Evolutionary conservation across 1,140 invertebrate genomes (phyloP).

Genomic region (Campoletis sonorensis): DNA sequence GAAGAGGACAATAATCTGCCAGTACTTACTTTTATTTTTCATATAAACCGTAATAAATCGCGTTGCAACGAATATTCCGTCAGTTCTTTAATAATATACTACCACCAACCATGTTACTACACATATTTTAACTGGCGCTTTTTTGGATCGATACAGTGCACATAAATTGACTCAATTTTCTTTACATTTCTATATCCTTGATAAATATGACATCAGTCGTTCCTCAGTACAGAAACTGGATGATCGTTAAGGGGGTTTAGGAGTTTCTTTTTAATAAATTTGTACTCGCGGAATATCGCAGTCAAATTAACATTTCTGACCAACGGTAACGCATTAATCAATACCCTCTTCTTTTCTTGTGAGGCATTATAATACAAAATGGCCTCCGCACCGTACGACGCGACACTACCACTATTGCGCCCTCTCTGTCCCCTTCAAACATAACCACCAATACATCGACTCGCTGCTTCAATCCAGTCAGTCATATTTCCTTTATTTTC

Average conservation of each 20-base stretch:
- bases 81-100: too few relatives aligned
- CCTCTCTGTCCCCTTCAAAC: neutral
- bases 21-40: neutral
- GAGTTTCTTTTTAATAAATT: constrained; percentile 15
- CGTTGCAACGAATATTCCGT: neutral
- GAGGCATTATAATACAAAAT: constrained; percentile 73
- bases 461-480: neutral
- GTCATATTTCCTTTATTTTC: neutral
- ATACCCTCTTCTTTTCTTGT: constrained; percentile 69
- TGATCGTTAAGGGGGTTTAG: neutral
- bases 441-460: constrained; percentile 1
- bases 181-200: neutral
- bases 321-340: constrained; percentile 74
- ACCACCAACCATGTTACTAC: too few relatives aligned
- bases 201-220: neutral
- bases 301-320: constrained; percentile 53
- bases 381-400: constrained; percentile 67
- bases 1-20: neutral
- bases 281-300: constrained; percentile 33
- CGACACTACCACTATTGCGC: constrained; percentile 10
- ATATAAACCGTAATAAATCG: neutral
- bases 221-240: neutral
- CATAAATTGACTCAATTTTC: neutral
- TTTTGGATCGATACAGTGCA: too few relatives aligned
- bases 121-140: too few relatives aligned